Percentiles rank a stretch among this genome's conserved stretches.
Conservation (phyloP, 2,888 invertebrate species). For the Hoplodrina blanda region DNA sequence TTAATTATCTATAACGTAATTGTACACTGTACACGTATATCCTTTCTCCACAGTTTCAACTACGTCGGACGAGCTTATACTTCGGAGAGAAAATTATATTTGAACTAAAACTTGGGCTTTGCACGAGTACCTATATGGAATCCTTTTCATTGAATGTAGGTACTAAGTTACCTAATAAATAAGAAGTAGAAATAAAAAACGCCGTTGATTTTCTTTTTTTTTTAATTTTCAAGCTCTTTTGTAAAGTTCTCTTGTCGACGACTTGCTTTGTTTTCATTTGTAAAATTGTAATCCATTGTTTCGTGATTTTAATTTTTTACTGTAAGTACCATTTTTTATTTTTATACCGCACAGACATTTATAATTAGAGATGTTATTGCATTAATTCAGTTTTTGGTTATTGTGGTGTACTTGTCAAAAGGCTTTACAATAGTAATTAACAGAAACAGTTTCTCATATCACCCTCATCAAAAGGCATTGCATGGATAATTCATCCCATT, state of each 20-base stretch:
- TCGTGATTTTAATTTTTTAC: constrained; percentile 34
- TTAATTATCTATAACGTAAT: constrained; percentile 59
- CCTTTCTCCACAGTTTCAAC: constrained; percentile 28
- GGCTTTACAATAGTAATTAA: constrained; percentile 16
- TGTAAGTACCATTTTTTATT: neutral
- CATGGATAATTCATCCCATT: constrained; percentile 56
- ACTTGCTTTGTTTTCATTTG: constrained; percentile 53
- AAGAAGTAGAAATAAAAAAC: constrained; percentile 37
- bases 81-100: constrained; percentile 40
- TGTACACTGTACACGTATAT: constrained; percentile 43
- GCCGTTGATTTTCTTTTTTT: constrained; percentile 25
- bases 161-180: constrained; percentile 35
- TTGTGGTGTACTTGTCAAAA: constrained; percentile 3
- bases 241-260: constrained; percentile 40
- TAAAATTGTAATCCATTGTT: constrained; percentile 49
- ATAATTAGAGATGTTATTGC: constrained; percentile 1
- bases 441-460: constrained; percentile 17
- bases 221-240: constrained; percentile 41
- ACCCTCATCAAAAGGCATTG: constrained; percentile 44
- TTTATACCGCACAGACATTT: constrained; percentile 1
- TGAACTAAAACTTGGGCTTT: constrained; percentile 34
- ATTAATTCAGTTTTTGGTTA: neutral
- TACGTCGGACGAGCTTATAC: constrained; percentile 28
- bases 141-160: constrained; percentile 32
- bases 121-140: constrained; percentile 18